Conservation (phyloP, 2,797 vertebrate genomes). For the Mico argentatus region DNA sequence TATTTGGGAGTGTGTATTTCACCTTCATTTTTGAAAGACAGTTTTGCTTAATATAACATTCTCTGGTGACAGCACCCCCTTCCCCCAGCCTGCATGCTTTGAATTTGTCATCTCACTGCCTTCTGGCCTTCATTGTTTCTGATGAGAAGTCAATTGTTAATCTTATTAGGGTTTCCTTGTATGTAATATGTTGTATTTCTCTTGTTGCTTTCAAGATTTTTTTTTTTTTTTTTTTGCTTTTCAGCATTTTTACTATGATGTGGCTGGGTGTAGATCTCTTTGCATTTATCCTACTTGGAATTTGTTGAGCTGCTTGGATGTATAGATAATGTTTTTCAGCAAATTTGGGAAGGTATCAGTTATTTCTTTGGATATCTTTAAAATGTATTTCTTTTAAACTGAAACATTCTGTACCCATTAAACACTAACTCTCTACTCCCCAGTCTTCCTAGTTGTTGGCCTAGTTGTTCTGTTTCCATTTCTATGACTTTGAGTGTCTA, state of each 20-base stretch:
- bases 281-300: not conserved
- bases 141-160: not conserved
- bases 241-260: not conserved
- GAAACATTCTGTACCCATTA: not conserved
- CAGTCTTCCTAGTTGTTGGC: not conserved
- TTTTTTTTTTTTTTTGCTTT: not conserved
- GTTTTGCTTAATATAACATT: not conserved
- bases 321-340: constrained; percentile 4
- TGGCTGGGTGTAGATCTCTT: constrained; percentile 12
- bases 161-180: not conserved
- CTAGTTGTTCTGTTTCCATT: not conserved
- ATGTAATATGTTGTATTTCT: not conserved
- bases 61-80: not conserved
- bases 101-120: not conserved
- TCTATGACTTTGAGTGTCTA: not conserved
- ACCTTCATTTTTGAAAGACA: not conserved
- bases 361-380: constrained; percentile 7
- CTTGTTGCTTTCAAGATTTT: constrained; percentile 18
- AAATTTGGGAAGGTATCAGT: not conserved
- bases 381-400: constrained; percentile 36
- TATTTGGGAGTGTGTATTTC: not conserved
- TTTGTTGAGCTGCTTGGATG: constrained; percentile 30
- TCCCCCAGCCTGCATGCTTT: not conserved
- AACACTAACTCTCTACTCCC: not conserved
- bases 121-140: constrained; percentile 13